These are phyloP conservation scores for Oncopeltus fasciatus DNA, from an alignment of 1,140 invertebrate species.

Conservation along the genomic window DNA sequence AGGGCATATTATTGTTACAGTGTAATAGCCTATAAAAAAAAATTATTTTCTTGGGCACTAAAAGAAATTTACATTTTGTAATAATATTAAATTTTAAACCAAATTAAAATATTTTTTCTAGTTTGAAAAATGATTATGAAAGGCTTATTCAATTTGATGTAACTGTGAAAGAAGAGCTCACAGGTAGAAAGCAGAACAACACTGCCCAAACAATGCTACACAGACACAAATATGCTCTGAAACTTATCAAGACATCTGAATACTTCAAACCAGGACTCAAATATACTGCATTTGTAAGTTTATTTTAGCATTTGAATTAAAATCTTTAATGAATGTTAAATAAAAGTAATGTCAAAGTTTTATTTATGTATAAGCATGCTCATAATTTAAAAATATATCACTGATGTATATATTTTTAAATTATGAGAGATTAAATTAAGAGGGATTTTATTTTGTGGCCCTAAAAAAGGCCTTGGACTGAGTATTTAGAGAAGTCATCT, in stretches of 20 bases:
- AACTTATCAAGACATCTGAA: constrained; percentile 63
- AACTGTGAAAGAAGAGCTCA: constrained; percentile 62
- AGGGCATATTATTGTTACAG: too few species aligned
- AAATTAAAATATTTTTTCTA: constrained; percentile 23
- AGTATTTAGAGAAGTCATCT: too few species aligned
- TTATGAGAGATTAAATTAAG: too few species aligned
- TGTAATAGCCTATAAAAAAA: background rate
- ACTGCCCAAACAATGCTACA: constrained; percentile 57
- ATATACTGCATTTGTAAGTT: constrained; percentile 65
- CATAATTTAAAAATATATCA: too few species aligned
- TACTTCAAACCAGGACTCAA: constrained; percentile 77
- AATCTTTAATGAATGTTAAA: too few species aligned
- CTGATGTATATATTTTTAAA: too few species aligned
- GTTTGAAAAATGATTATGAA: constrained; percentile 55
- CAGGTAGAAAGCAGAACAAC: constrained; percentile 65
- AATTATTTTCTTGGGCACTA: background rate
- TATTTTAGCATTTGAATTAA: too few species aligned
- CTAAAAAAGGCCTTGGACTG: too few species aligned
- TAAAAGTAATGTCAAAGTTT: too few species aligned
- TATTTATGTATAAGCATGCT: too few species aligned
- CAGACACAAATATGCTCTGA: constrained; percentile 66
- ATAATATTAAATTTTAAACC: background rate
- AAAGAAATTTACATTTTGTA: background rate
- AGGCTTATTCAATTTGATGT: constrained; percentile 61
- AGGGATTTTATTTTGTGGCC: too few species aligned